These are phyloP conservation scores for Meghimatium bilineatum DNA, from an alignment of 2,888 invertebrate species.

Conservation along the genomic window DNA sequence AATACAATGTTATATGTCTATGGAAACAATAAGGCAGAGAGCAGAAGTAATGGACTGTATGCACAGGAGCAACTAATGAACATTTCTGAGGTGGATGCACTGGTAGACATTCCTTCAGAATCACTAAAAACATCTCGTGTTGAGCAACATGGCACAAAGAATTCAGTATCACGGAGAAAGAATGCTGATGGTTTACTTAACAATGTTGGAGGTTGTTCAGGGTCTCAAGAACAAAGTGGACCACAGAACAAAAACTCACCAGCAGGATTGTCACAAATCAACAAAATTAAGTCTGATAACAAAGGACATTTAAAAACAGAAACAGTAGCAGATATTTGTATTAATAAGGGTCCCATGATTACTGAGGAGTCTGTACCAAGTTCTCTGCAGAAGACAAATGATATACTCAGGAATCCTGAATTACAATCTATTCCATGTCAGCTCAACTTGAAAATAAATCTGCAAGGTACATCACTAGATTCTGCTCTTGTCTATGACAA, in stretches of 20 bases:
- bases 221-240: not conserved
- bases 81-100: not conserved
- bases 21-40: not conserved
- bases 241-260: not conserved
- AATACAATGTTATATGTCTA: not conserved
- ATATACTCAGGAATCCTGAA: not conserved
- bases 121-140: not conserved
- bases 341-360: not conserved
- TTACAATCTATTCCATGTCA: not conserved
- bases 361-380: not conserved
- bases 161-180: not conserved
- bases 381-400: not conserved
- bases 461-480: not conserved
- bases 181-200: not conserved
- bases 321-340: not conserved
- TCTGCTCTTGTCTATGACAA: too few relatives aligned
- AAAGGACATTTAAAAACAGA: not conserved
- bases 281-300: not conserved
- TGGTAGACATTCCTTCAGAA: not conserved
- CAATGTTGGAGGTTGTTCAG: not conserved
- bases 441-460: not conserved
- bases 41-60: not conserved
- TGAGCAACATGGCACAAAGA: not conserved
- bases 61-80: not conserved
- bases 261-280: too few relatives aligned